Conservation (phyloP, 2,113 vertebrate species). For the Scomber colias region DNA sequence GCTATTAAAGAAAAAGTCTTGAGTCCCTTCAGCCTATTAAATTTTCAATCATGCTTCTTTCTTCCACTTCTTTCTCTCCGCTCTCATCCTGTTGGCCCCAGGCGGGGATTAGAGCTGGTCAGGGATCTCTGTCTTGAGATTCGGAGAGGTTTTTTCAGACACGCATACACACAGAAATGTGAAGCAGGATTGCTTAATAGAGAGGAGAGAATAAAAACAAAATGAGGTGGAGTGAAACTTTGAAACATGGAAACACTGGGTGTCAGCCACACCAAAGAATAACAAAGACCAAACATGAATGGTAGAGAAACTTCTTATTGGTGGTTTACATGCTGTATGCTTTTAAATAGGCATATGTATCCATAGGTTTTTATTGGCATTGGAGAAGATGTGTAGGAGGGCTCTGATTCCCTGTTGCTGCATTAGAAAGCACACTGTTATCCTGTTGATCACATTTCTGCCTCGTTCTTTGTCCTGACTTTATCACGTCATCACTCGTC, state of each 20-base stretch:
- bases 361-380: constrained; percentile 30
- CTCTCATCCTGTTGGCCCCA: constrained; percentile 49
- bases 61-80: constrained; percentile 11
- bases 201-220: constrained; percentile 28
- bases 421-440: constrained; percentile 9
- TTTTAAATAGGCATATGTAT: constrained; percentile 40
- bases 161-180: constrained; percentile 32
- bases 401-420: constrained; percentile 31
- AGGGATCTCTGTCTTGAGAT: constrained; percentile 47
- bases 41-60: constrained; percentile 39
- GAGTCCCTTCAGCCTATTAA: constrained; percentile 34
- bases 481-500: constrained; percentile 19
- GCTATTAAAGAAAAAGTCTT: neutral
- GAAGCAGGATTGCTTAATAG: constrained; percentile 37
- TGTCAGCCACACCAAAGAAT: constrained; percentile 17
- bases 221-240: constrained; percentile 54
- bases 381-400: constrained; percentile 32
- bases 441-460: constrained; percentile 28
- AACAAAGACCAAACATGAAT: constrained; percentile 29
- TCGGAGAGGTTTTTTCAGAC: constrained; percentile 35
- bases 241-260: constrained; percentile 44
- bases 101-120: constrained; percentile 62
- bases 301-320: neutral
- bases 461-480: constrained; percentile 2
- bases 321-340: neutral